Base-by-base conservation (phyloP, 2,113 vertebrate genomes). In the Prionailurus bengalensis region DNA sequence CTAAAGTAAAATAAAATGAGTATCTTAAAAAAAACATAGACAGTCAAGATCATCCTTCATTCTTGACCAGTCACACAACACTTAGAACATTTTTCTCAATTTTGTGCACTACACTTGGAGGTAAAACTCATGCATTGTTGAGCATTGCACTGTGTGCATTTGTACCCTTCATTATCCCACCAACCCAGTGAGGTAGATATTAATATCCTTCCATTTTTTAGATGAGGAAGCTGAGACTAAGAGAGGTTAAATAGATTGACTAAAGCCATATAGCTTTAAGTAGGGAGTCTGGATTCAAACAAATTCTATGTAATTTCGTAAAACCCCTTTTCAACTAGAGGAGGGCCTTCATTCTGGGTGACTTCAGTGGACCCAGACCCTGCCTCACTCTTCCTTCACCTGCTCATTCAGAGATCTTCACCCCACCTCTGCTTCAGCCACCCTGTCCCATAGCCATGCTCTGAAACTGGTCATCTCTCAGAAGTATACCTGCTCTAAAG, bases 61-160 rank as follows among this genome's bases (percentile, higher is more conserved):
- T 63, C 73, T 61, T 95, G 73, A 48, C 58, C 25, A 81, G 33
- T 93, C 63, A 87, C 33, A 66, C 39, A 23, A 31, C 19, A 88
- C 21, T 16, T 96, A 48, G 68, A 89, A 91, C 33, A 42, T 51
- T 74, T 68, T 93, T 83, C 42, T 93, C 83, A 91, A 33, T 58
- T 93, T n/a, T 91, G 19, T 65, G 27, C 45, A 76, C 25, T 27
- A 85, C 31, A 55, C 93, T 86, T 91, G 31, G 48, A 81, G 29
- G 23, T 23, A 83, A 61, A 94, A 45, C 1, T 31, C 71, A 88
- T 65, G 48, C 51, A 31, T 61, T 39, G 11, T 81, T 6, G 1
- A 73, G 39, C 42, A 76, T 79, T 36, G 9, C 10, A 6, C 25
- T 42, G 6, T 15, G 3, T 84, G 17, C n/a, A 48, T 7, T 79